Base-by-base conservation (phyloP, 2,888 invertebrate genomes). In the Drosophila mettleri region DNA sequence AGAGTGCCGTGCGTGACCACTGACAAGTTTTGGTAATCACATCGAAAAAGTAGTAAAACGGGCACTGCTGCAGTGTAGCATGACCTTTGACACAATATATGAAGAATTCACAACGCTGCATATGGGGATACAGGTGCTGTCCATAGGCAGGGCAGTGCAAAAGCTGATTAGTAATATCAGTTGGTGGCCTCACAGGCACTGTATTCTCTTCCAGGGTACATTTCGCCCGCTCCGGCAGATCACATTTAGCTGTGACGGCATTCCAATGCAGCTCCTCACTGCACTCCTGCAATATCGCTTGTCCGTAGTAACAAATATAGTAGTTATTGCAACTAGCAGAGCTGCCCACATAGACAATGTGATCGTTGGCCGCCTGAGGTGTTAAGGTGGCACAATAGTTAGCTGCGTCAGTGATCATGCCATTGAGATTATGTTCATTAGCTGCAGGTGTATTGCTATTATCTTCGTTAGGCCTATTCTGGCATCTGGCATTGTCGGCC, bases 291-390 rank as follows among this genome's bases (percentile, higher is more conserved):
- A 77, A 31, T 46, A 91, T 78, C 3, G 92, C 90, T 63, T 86
- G 83, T 2, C 92, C 91, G 69, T 92, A 90, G 67, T 92, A 92
- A 64, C 92, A 92, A 49, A 92, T 89, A 51, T 90, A 92, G 55
- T 91, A 92, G 8, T 83, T 85, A 55, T 76, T 83, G 51, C 92
- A 92, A 51, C 88, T 89, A 14, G 54, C 66, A 2, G 80, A 80
- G 61, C 91, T 89, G 5, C 89, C 86, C 18, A 91, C 73, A 65
- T 90, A 92, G 4, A 87, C 74, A 27, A 92, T 80, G 9, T 74
- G 81, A 74, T 88, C 69, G 49, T 51, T 64, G 18, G 64, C 61
- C 18, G 83, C 75, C 53, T 74, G 75, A 7, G 67, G 61, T 22
- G 65, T 60, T 22, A 81, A 31, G 10, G 72, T 69, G 20, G 83